Base-by-base conservation (phyloP, 92 coral and sea anemone genomes). In the Palythoa heliodiscus region DNA sequence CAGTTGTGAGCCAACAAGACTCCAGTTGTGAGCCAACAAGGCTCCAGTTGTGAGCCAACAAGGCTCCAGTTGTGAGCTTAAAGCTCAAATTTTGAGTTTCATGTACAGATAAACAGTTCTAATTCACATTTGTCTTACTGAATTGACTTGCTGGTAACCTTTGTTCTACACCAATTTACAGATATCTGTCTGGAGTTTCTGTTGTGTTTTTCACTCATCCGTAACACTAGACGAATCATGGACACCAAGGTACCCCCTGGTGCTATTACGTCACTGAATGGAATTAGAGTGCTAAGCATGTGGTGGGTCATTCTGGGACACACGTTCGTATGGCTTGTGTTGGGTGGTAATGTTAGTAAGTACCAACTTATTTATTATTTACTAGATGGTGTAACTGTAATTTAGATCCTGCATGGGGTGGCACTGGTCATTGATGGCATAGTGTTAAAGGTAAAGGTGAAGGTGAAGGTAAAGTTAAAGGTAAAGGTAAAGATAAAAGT, bases 301-400 rank as follows among this genome's bases (percentile, higher is more conserved):
- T 93, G 91, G 84, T 95, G 98, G 98, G 93, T 95, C 50, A 89
- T 95, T 22, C 91, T 95, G 40, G 98, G 97, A 17, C 98, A 95
- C 78, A 88, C 91, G 5, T 91, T 87, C 52, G 54, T 76, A 13
- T 84, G 88, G 87, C 20, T 76, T 12, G 8, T 76, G 12, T 13
- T 55, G 52, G 58, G 11, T 68, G 7, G 29, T 47, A 76, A 76
- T 76, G 24, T 76, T 66, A 76, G 82, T 76, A 54, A 76, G 82
- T 76, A 22, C 3, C 1, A 70, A 20, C 4, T 70, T 40, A 13
- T 16, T 29, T 29, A 29, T 29, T 29, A 29, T 29, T 0, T 29
- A 29, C 35, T 29, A 29, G 35, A 29, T 29, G 35, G 35, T 29
- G 35, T 29, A 29, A 29, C 1, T 29, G 35, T 29, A 29, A 29